These are phyloP conservation scores for Phrynosoma platyrhinos DNA, from an alignment of 2,113 vertebrate species.

Conservation along the genomic window DNA sequence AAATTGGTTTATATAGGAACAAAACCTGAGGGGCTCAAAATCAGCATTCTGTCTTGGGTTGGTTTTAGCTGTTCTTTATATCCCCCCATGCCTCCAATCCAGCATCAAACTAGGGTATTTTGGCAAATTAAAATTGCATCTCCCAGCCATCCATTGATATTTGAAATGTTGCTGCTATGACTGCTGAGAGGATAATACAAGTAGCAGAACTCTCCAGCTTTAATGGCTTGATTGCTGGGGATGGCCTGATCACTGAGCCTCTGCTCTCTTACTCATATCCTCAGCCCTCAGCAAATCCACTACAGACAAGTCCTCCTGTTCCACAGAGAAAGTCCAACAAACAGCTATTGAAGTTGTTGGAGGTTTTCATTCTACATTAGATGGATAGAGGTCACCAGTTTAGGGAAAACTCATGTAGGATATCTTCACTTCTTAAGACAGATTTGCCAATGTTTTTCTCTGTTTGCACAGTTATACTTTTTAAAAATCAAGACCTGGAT, in stretches of 20 bases:
- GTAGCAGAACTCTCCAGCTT: no score
- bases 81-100: no score
- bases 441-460: not conserved
- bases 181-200: not conserved
- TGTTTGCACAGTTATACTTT: not conserved
- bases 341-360: not conserved
- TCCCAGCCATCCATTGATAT: not conserved
- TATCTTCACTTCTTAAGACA: not conserved
- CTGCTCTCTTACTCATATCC: not conserved
- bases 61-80: no score
- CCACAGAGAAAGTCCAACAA: not conserved
- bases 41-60: no score
- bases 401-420: not conserved
- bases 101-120: not conserved
- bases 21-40: no score
- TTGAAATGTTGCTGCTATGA: not conserved
- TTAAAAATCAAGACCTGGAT: slow-evolving; percentile 1
- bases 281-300: not conserved
- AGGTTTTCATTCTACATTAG: not conserved
- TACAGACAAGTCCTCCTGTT: not conserved
- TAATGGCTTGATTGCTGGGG: not conserved
- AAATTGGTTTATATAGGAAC: no score
- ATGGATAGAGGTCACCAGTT: not conserved
- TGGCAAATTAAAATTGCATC: not conserved
- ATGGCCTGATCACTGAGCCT: not conserved